These are phyloP conservation scores for Gymnoscopelus microlampas DNA, from an alignment of 2,797 vertebrate genomes.

Conservation along the genomic window DNA sequence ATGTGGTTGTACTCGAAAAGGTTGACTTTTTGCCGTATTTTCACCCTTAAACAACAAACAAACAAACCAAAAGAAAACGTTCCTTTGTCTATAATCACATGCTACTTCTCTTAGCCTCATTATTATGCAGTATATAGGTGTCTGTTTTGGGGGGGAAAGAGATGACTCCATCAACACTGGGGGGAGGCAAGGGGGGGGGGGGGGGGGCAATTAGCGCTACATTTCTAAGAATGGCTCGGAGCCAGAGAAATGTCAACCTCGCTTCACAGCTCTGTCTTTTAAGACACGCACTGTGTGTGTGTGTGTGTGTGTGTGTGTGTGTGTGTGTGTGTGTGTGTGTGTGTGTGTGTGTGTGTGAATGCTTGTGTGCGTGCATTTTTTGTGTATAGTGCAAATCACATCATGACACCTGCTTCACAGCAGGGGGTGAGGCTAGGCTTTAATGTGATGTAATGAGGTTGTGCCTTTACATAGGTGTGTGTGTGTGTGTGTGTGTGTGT, in stretches of 20 bases:
- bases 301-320: constrained; percentile 7
- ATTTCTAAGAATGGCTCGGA: constrained; percentile 74
- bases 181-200: constrained; percentile 24
- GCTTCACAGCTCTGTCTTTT: constrained; percentile 72
- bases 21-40: no score
- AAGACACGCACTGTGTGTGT: constrained; percentile 28
- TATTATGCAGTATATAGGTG: constrained; percentile 28
- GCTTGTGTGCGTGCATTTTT: constrained; percentile 25
- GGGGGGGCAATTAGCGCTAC: constrained; percentile 73
- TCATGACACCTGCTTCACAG: constrained; percentile 69
- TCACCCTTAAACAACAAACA: no score
- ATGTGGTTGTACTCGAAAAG: no score
- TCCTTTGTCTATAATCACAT: no score
- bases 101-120: not conserved
- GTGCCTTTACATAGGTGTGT: constrained; percentile 35
- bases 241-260: constrained; percentile 78
- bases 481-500: not conserved
- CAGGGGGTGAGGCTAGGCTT: constrained; percentile 56
- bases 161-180: constrained; percentile 66
- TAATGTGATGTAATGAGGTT: constrained; percentile 24
- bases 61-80: no score
- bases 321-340: constrained; percentile 30
- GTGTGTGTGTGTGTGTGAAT: not conserved
- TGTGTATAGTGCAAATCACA: constrained; percentile 43
- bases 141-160: constrained; percentile 22